Percentiles rank a stretch among this genome's conserved stretches.
These are phyloP conservation scores for Ctena decussata DNA, from an alignment of 2,888 invertebrate genomes.

Conservation along the genomic window DNA sequence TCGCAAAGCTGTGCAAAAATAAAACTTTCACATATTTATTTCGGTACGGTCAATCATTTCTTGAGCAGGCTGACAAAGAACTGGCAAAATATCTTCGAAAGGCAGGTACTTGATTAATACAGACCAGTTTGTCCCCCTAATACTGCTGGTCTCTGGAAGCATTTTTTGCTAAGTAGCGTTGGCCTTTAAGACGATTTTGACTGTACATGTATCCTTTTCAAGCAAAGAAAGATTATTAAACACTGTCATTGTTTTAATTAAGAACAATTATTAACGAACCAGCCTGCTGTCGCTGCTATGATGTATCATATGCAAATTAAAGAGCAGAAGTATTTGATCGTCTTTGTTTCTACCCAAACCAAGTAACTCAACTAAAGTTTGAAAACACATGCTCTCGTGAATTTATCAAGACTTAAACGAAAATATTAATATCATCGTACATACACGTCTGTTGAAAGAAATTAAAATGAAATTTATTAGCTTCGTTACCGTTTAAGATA, in stretches of 20 bases:
- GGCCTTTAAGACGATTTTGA: too few relatives aligned
- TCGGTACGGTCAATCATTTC: too few relatives aligned
- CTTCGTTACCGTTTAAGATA: not conserved
- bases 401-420: not conserved
- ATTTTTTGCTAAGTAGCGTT: too few relatives aligned
- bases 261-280: not conserved
- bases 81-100: too few relatives aligned
- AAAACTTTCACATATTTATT: too few relatives aligned
- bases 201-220: too few relatives aligned
- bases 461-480: not conserved
- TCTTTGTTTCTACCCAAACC: not conserved
- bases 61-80: too few relatives aligned
- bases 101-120: too few relatives aligned
- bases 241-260: constrained; percentile 4
- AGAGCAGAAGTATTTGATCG: not conserved
- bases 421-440: not conserved
- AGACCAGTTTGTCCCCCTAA: too few relatives aligned
- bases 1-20: too few relatives aligned
- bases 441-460: not conserved
- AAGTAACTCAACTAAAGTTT: not conserved
- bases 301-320: constrained; percentile 1
- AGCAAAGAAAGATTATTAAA: too few relatives aligned
- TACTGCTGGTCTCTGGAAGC: too few relatives aligned
- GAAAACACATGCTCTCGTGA: not conserved
- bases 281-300: not conserved